phyloP scores from a whole-genome alignment of 2,113 vertebrate species.

The Sakesphorus luctuosus region DNA sequence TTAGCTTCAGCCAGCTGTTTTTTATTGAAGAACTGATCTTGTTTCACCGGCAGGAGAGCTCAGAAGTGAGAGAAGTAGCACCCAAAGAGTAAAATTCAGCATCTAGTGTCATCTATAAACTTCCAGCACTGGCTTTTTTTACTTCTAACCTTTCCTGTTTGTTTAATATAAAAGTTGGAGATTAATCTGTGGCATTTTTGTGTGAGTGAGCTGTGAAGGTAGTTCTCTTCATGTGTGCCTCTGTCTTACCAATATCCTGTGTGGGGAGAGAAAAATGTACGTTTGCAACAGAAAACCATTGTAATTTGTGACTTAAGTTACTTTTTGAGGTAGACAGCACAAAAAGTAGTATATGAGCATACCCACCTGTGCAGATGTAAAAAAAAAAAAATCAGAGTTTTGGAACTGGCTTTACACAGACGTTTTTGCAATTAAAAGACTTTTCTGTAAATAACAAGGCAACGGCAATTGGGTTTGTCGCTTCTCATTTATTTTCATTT shows the following conservation, averaged over 20 bases:
- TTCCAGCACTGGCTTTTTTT: not conserved
- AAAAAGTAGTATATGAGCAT: not conserved
- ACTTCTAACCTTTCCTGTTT: not conserved
- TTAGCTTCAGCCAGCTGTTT: slow-evolving; percentile 38
- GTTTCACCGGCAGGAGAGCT: slow-evolving; percentile 20
- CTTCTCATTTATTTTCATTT: not conserved
- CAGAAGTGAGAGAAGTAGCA: slow-evolving; percentile 39
- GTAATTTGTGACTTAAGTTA: not conserved
- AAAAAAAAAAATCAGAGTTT: not conserved
- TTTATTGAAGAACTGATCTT: slow-evolving; percentile 29
- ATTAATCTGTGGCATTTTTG: not conserved
- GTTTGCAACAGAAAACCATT: not conserved
- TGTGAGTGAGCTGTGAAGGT: not conserved
- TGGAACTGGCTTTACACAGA: not conserved
- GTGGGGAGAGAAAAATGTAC: not conserved
- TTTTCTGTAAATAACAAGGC: not conserved
- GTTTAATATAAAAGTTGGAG: not conserved
- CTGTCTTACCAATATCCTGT: slow-evolving; percentile 36
- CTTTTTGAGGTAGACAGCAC: not conserved
- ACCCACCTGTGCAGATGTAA: not conserved
- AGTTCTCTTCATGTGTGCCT: not conserved
- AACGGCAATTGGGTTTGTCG: not conserved
- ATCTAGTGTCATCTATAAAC: not conserved
- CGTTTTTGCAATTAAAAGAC: not conserved
- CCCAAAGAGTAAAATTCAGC: not conserved